Conservation (phyloP, 2,113 vertebrate genomes). For the Speoplatyrhinus poulsoni region DNA sequence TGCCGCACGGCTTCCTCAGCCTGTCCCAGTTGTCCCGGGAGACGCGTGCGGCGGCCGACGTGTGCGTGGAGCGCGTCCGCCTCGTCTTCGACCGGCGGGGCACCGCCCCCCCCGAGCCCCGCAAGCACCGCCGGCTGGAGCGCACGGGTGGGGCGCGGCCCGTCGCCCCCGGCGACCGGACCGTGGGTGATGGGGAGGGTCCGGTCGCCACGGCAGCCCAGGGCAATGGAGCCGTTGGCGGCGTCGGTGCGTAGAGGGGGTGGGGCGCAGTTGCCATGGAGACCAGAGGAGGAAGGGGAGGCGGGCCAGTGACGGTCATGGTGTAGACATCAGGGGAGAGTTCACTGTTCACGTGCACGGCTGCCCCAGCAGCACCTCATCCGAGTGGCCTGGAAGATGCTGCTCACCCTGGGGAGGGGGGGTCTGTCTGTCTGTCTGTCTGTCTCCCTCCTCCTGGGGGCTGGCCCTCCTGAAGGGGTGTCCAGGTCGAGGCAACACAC, state of each 20-base stretch:
- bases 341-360: no score
- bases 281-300: slow-evolving; percentile 10
- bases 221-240: slow-evolving; percentile 55
- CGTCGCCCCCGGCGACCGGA: not conserved
- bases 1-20: slow-evolving; percentile 91
- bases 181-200: slow-evolving; percentile 35
- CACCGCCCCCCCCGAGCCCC: slow-evolving; percentile 58
- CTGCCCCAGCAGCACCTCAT: no score
- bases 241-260: slow-evolving; percentile 55
- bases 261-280: slow-evolving; percentile 16
- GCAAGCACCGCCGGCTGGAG: slow-evolving; percentile 80
- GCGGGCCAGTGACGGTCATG: not conserved
- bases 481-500: slow-evolving; percentile 30
- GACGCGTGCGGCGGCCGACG: slow-evolving; percentile 79
- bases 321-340: no score
- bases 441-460: slow-evolving; percentile 49
- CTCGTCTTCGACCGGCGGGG: slow-evolving; percentile 72
- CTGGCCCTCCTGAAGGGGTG: slow-evolving; percentile 1
- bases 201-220: slow-evolving; percentile 49
- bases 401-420: no score
- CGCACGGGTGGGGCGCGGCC: slow-evolving; percentile 57
- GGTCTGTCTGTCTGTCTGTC: slow-evolving; percentile 35
- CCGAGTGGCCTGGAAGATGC: no score
- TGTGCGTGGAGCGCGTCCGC: slow-evolving; percentile 83
- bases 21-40: slow-evolving; percentile 84